Base-by-base conservation (phyloP, 2,113 vertebrate genomes). In the Neofelis nebulosa region DNA sequence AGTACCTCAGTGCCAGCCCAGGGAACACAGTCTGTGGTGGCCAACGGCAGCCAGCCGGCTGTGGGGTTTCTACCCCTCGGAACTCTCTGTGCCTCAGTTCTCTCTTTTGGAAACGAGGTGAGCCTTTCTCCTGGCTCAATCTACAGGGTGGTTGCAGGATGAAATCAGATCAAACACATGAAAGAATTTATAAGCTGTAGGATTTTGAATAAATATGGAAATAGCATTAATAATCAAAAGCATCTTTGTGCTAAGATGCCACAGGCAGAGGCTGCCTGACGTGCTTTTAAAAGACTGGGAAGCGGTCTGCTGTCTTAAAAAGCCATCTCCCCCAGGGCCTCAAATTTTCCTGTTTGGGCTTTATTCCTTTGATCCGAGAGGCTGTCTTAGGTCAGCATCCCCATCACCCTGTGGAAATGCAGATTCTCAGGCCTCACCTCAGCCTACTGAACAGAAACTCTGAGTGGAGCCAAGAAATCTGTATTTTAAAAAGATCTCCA, bases 91-190 rank as follows among this genome's bases (percentile, higher is more conserved):
- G 45, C 29, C 55, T 81, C n/a, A 0, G 36, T 55, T 38, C 45
- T 93, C 19, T 45, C 38, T 55, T 90, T 89, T 36, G 78, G 41
- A 84, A 95, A 80, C 29, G 33, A 93, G 68, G 38, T 55, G 18
- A 86, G 73, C 15, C 12, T 50, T 89, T 86, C 80, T 93, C 41
- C 50, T 1, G 2, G n/a, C 48, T 45, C 68, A 55, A 31, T 9
- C 15, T 45, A 61, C 8, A 63, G 66, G 31, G 45, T 36, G 55
- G 18, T 65, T 45, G 57, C 57, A 82, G 12, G 57, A 82, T 66
- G 74, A 96, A 83, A 66, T 83, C 84, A 73, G 82, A 79, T 91
- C 33, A 61, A 76, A 81, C 38, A 90, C 48, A n/a, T 73, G 45
- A 87, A 83, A 91, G 38, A 71, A 79, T 8, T 69, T 82, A 76